These are phyloP conservation scores for Sigmodon hispidus DNA, from an alignment of 2,113 vertebrate genomes.

Conservation along the genomic window DNA sequence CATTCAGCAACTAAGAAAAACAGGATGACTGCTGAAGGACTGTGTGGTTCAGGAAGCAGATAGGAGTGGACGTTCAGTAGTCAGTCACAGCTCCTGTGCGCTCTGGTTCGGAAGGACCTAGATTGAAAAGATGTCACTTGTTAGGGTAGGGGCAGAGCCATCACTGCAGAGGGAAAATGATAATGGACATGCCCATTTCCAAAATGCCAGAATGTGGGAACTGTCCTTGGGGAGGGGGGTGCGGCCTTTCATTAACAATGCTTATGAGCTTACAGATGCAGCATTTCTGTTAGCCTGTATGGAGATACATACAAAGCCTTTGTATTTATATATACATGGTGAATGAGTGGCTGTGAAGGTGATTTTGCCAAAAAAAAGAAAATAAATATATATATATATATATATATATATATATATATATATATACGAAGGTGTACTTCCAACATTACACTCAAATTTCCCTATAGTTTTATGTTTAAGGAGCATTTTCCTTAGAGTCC, in stretches of 20 bases:
- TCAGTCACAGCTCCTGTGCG: not conserved
- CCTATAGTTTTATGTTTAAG: not conserved
- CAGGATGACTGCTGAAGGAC: not conserved
- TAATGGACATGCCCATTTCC: not conserved
- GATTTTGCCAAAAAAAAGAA: not conserved
- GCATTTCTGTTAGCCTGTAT: not conserved
- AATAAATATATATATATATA: too few species aligned
- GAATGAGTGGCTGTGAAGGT: not conserved
- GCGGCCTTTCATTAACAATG: not conserved
- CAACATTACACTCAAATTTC: not conserved
- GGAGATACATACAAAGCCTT: not conserved
- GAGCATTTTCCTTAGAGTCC: not conserved
- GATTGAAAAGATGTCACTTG: not conserved
- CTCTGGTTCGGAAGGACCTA: not conserved
- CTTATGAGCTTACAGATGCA: not conserved
- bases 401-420: too few species aligned
- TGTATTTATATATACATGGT: too few species aligned
- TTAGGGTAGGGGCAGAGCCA: too few species aligned
- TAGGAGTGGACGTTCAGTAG: not conserved
- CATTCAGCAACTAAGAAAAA: not conserved
- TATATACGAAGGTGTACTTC: not conserved
- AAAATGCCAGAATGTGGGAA: not conserved
- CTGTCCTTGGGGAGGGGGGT: rapidly evolving
- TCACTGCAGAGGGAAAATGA: rapidly evolving
- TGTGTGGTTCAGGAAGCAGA: not conserved